Evolutionary conservation across 2,888 invertebrate species (phyloP), one percentile per base, ranked within the genome.

Genomic region (Drosophila stalkeri): DNA sequence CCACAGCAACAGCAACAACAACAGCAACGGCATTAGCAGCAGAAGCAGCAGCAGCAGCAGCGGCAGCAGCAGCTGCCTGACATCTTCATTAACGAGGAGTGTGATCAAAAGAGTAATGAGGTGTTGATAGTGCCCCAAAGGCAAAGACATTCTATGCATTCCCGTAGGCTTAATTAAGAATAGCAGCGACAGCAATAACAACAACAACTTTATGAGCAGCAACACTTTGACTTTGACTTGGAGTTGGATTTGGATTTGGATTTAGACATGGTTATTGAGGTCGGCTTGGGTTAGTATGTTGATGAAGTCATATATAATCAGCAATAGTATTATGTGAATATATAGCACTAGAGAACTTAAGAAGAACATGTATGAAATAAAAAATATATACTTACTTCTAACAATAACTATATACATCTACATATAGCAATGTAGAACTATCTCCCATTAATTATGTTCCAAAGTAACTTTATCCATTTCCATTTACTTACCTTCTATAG

Each of bases 81-180:
- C 91, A 84, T 82, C 90, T 91, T 87, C 90, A 91, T 90, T 91
- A 91, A 91, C 86, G 83, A 88, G 81, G 82, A 86, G 91, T 87
- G 84, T 86, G 91, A 91, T 91, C 88, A 87, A 80, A 84, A 89
- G 92, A 91, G 91, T 91, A 91, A 91, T 91, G 90, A 91, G 89
- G 92, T 91, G 92, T 91, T 91, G 91, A 91, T 91, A 91, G 89
- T 83, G 88, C 75, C 83, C 80, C 46, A 72, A 78, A 86, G 71
- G 51, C 63, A 69, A 57, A 71, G 73, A 77, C 79, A 60, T 78
- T 72, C 71, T 75, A 88, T 77, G 78, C 88, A 78, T 89, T 82
- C 83, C 69, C 77, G 55, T 65, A 27, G 71, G 49, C 78, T 86
- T 90, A 89, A 86, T 90, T 86, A 88, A 75, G 75, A 75, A 54